phyloP scores from a whole-genome alignment of 1,140 invertebrate genomes.

The Lepidurus couesii region DNA sequence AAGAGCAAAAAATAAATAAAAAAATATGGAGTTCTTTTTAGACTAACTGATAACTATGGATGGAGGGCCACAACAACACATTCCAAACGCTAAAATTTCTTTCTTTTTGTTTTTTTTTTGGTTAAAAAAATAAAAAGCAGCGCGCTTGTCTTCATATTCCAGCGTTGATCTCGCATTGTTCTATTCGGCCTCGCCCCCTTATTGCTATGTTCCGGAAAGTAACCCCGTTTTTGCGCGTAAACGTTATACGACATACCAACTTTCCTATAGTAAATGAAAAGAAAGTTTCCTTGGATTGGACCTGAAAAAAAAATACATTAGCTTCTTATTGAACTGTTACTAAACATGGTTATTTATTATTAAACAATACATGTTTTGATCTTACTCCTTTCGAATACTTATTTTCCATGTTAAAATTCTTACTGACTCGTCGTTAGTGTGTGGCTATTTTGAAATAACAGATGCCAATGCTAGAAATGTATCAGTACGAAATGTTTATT shows the following conservation, averaged over 20 bases:
- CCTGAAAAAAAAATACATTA: constrained; percentile 16
- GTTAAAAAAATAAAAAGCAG: not conserved
- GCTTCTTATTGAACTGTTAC: not conserved
- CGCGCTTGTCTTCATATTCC: constrained; percentile 9
- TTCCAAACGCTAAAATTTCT: constrained; percentile 2
- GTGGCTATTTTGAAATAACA: no score
- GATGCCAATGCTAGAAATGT: no score
- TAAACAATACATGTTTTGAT: no score
- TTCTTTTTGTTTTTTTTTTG: not conserved
- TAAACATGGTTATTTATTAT: no score
- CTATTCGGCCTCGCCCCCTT: not conserved
- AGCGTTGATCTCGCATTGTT: constrained; percentile 10
- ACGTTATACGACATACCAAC: not conserved
- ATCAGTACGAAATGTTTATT: no score
- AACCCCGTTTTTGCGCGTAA: not conserved
- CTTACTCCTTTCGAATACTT: no score
- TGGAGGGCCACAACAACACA: not conserved
- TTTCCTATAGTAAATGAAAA: constrained; percentile 4
- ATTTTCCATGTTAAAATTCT: no score
- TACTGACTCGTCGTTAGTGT: no score
- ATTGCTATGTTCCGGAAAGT: not conserved
- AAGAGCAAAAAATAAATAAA: not conserved
- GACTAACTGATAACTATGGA: not conserved
- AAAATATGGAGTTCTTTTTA: not conserved
- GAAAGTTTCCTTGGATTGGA: not conserved